A percentile compares a stretch with the other conserved stretches of the same genome.
Conservation (phyloP, 2,113 vertebrate genomes). For the Procavia capensis region DNA sequence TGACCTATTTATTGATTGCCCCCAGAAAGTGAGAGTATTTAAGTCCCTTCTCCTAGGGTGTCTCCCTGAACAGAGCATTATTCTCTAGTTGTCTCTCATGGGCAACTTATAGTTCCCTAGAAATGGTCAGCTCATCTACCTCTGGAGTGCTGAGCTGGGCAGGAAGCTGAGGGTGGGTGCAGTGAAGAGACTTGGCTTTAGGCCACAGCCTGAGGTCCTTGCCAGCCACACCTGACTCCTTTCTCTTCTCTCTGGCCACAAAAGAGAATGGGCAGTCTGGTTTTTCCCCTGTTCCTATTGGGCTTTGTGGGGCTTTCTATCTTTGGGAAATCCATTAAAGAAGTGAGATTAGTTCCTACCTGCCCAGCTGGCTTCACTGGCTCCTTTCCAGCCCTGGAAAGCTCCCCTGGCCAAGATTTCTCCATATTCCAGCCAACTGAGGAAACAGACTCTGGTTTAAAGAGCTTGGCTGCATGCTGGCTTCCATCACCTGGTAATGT, state of each 20-base stretch:
- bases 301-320: neutral
- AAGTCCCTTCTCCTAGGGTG: neutral
- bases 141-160: neutral
- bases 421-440: neutral
- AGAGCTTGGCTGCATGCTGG: neutral
- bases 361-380: neutral
- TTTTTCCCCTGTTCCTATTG: neutral
- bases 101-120: neutral
- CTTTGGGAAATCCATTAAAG: constrained; percentile 13
- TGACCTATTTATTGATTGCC: neutral
- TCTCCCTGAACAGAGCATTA: neutral
- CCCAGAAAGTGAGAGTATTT: neutral
- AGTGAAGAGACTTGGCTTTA: neutral
- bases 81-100: neutral
- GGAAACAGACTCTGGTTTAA: neutral
- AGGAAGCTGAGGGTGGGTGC: neutral
- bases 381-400: constrained; percentile 42
- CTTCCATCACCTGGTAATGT: neutral
- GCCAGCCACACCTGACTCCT: neutral
- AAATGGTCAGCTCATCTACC: neutral
- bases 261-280: neutral
- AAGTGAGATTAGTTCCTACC: neutral
- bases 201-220: neutral
- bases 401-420: neutral
- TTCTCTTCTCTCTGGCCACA: neutral